Base-by-base conservation (phyloP, 2,888 invertebrate genomes). In the Rhogogaster chlorosoma region DNA sequence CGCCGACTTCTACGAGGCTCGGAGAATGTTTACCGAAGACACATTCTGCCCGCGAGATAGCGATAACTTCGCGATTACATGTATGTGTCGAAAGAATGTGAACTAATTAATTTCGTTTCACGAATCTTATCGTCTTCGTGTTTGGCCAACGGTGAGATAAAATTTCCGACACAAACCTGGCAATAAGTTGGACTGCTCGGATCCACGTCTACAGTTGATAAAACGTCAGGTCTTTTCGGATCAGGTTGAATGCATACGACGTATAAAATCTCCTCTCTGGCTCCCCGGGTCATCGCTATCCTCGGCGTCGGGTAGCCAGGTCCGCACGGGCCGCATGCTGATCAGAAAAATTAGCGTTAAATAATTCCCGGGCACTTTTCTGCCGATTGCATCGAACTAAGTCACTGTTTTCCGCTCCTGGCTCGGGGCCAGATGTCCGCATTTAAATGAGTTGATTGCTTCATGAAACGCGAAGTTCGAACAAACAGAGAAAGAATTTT, bases 121-220 rank as follows among this genome's bases (percentile, higher is more conserved):
- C 10, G 9, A 22, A 32, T 26, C 18, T 70, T 70, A 32, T 70
- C 70, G 18, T 36, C 18, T 36, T 26, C 29, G 45, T 42, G 3
- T 42, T 42, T 10, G 42, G 12, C 12, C 12, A 12, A 42, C 1
- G 18, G 6, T n/a, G 7, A 53, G 53, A 53, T 53, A 53, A 15
- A 45, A 49, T 64, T 32, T 12, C 49, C 26, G 73, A 5, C 15
- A 75, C 77, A 85, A 93, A 97, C 99, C 95, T 98, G 95, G 88
- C 96, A 95, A 92, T 97, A 99, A 2, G 97, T 97, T 12, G 96
- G 94, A 85, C 99, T 99, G 1, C 95, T 92, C 0, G 98, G 98
- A 93, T 99, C 97, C 1, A 99, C 97, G 92, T 99, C 99, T 0
- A 99, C 96, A 0, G 99, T 98, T 18, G 98, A 96, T 87, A 99